These are phyloP conservation scores for Seladonia tumulorum DNA, from an alignment of 2,888 invertebrate species.

Conservation along the genomic window DNA sequence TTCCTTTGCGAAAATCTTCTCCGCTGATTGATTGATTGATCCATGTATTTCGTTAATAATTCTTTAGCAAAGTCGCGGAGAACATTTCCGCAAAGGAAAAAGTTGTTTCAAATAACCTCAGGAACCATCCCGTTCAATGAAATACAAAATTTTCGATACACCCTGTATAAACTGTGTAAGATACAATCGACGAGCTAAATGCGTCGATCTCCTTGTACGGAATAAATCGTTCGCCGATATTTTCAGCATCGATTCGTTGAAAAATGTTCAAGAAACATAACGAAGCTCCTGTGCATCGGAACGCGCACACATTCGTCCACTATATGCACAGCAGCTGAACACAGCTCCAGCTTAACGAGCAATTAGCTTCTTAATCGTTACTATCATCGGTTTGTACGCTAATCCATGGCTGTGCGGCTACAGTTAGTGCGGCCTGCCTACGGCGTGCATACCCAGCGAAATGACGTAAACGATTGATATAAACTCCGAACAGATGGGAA, in stretches of 20 bases:
- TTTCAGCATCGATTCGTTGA: neutral
- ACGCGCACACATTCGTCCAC: neutral
- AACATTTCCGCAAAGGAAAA: too few relatives aligned
- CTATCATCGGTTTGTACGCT: constrained; percentile 39
- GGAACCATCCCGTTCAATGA: too few relatives aligned
- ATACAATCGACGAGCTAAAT: neutral
- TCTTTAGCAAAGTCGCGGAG: too few relatives aligned
- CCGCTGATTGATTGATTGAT: too few relatives aligned
- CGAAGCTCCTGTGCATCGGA: neutral
- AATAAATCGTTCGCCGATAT: neutral
- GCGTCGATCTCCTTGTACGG: neutral
- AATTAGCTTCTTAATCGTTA: constrained; percentile 58
- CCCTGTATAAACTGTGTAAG: too few relatives aligned
- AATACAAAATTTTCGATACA: too few relatives aligned
- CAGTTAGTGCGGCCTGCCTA: constrained; percentile 20
- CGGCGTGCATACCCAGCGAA: constrained; percentile 25
- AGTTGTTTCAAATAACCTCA: too few relatives aligned
- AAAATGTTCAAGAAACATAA: too few relatives aligned
- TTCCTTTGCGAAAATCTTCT: too few relatives aligned
- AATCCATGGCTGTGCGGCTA: constrained; percentile 13
- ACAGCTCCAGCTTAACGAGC: constrained; percentile 42
- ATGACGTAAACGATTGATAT: constrained; percentile 36
- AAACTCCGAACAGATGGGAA: constrained; percentile 30
- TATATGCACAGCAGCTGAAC: constrained; percentile 10
- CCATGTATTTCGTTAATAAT: too few relatives aligned